Percentiles rank a stretch among this genome's conserved stretches.
These are phyloP conservation scores for Dasyornis broadbenti DNA, from an alignment of 2,113 vertebrate genomes.

Conservation along the genomic window DNA sequence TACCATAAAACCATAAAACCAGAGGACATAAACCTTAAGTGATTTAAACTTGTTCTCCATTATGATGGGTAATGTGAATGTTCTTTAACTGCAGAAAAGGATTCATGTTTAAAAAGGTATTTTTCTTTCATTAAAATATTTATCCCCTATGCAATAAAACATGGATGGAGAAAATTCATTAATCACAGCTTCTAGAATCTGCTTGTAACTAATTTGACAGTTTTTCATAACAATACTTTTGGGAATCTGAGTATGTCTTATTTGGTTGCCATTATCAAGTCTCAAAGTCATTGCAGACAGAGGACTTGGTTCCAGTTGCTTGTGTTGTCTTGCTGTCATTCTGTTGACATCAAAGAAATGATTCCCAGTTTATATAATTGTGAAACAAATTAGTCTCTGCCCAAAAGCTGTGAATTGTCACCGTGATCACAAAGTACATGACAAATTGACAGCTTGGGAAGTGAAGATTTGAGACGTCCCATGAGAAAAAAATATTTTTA, in stretches of 20 bases:
- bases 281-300: neutral
- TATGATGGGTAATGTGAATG: neutral
- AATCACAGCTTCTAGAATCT: neutral
- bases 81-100: neutral
- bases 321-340: neutral
- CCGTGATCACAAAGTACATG: neutral
- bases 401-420: neutral
- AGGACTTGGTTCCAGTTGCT: neutral
- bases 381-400: neutral
- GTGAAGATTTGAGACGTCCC: neutral
- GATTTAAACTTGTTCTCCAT: neutral
- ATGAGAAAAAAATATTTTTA: neutral
- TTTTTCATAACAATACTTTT: neutral
- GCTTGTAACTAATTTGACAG: neutral
- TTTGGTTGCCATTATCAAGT: neutral
- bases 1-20: neutral
- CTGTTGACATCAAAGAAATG: neutral
- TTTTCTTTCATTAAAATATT: neutral
- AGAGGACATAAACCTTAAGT: neutral
- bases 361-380: neutral
- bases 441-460: neutral
- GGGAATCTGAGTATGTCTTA: neutral
- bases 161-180: neutral
- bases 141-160: neutral
- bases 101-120: neutral